Base-by-base conservation (phyloP, 2,888 invertebrate genomes). In the Torymus auratus region DNA sequence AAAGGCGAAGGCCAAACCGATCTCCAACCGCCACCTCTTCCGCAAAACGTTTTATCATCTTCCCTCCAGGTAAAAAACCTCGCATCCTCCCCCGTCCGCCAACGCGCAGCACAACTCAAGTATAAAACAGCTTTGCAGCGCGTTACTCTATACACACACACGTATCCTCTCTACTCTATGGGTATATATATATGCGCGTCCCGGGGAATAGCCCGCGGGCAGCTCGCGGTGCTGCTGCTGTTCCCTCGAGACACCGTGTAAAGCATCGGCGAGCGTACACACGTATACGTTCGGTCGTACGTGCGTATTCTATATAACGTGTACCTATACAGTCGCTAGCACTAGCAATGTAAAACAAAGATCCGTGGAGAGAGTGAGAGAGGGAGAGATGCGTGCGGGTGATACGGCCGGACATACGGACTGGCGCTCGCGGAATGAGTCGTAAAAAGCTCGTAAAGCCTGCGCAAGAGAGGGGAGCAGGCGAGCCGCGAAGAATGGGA, bases 361-460 rank as follows among this genome's bases (percentile, higher is more conserved):
- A 56, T 69, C 73, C 17, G 52, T 14, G 58, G 52, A 52, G 15
- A 28, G 56, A 4, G 53, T 12, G 56, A 13, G 20, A 65, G n/a
- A 41, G 50, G 53, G 65, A 53, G 14, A 20, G 17, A 11, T 52
- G 20, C 52, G 15, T n/a, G 55, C 52, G 23, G 14, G 23, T 41
- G 12, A 41, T 58, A 68, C 52, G 41, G 60, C 73, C 60, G 62
- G 72, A 80, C 76, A 67, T 67, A 56, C 68, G 70, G 52, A 64
- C 60, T 41, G 41, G 53, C 58, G 61, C 17, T 52, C 62, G 62
- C 56, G 60, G 75, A 71, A 67, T 74, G 78, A 82, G 73, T 71
- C 79, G 70, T 82, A 82, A 82, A 82, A 76, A 50, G 69, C 72
- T 82, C 82, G 79, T 82, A 82, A 82, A 82, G 52, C 55, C 74